Percentiles rank a stretch among this genome's conserved stretches.
These are phyloP conservation scores for Phalangium opilio DNA, from an alignment of 2,888 invertebrate species.

Conservation along the genomic window DNA sequence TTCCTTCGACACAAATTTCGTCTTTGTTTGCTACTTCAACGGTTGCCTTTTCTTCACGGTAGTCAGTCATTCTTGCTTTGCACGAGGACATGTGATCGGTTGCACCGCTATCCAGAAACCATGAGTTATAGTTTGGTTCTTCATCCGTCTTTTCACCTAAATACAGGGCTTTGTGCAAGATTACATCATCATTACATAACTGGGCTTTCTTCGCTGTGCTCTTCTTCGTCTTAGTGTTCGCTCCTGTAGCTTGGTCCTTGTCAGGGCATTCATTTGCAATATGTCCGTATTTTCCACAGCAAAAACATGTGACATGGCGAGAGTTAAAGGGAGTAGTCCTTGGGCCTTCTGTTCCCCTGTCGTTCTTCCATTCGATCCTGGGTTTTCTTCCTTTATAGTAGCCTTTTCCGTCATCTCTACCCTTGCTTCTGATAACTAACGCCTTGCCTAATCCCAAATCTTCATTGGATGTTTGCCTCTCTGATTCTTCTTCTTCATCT, in stretches of 20 bases:
- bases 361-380: not conserved
- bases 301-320: slow-evolving; percentile 1
- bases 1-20: slow-evolving; percentile 1
- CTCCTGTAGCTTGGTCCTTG: too few species aligned
- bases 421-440: not conserved
- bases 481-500: too few species aligned
- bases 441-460: not conserved
- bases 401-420: not conserved
- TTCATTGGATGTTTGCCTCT: not conserved
- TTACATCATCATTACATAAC: too few species aligned
- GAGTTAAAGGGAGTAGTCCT: too few species aligned
- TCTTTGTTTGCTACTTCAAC: slow-evolving; percentile 8
- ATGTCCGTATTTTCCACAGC: slow-evolving; percentile 4
- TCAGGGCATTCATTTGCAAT: slow-evolving; percentile 4
- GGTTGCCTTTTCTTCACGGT: not conserved
- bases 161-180: too few species aligned
- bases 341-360: not conserved
- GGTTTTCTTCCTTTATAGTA: not conserved
- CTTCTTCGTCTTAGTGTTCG: too few species aligned
- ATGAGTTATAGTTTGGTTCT: not conserved
- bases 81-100: slow-evolving; percentile 9
- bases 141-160: too few species aligned
- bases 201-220: too few species aligned
- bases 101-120: slow-evolving; percentile 7
- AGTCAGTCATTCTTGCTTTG: not conserved